Percentiles rank a stretch among this genome's conserved stretches.
Conservation (phyloP, 2,888 invertebrate species). For the Rhingia rostrata region DNA sequence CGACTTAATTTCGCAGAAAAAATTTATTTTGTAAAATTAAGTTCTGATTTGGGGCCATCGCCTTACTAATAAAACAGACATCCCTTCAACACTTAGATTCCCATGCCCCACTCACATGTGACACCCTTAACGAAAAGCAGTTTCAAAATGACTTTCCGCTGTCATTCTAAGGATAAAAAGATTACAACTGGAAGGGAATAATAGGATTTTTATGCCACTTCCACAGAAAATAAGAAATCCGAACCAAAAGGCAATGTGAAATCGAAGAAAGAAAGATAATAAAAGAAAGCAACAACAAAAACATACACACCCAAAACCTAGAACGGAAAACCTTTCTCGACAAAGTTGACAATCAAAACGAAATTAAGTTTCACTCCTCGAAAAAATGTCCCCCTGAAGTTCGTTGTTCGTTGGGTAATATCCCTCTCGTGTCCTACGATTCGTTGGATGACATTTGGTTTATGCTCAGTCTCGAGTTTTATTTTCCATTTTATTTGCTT, state of each 20-base stretch:
- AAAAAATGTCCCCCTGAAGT: slow-evolving; percentile 11
- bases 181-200: slow-evolving; percentile 75
- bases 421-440: slow-evolving; percentile 16
- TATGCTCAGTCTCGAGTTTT: slow-evolving; percentile 66
- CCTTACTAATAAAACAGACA: slow-evolving; percentile 58
- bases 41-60: slow-evolving; percentile 42
- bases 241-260: slow-evolving; percentile 55
- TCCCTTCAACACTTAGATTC: slow-evolving; percentile 10
- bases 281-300: slow-evolving; percentile 34
- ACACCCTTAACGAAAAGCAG: slow-evolving; percentile 41
- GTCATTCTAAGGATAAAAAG: slow-evolving; percentile 76
- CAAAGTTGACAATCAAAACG: slow-evolving; percentile 75
- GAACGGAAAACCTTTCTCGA: slow-evolving; percentile 39
- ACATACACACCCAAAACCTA: slow-evolving; percentile 6
- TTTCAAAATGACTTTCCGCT: slow-evolving; percentile 75
- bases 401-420: not conserved
- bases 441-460: slow-evolving; percentile 65
- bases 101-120: slow-evolving; percentile 23
- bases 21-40: slow-evolving; percentile 33
- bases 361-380: slow-evolving; percentile 73
- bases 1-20: not conserved
- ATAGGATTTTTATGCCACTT: slow-evolving; percentile 76
- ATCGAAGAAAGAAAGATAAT: slow-evolving; percentile 56
- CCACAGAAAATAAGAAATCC: slow-evolving; percentile 17
- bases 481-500: slow-evolving; percentile 63